A percentile compares a stretch with the other conserved stretches of the same genome.
Evolutionary conservation across 2,113 vertebrate genomes (phyloP).

Genomic region (Hippopotamus amphibius): DNA sequence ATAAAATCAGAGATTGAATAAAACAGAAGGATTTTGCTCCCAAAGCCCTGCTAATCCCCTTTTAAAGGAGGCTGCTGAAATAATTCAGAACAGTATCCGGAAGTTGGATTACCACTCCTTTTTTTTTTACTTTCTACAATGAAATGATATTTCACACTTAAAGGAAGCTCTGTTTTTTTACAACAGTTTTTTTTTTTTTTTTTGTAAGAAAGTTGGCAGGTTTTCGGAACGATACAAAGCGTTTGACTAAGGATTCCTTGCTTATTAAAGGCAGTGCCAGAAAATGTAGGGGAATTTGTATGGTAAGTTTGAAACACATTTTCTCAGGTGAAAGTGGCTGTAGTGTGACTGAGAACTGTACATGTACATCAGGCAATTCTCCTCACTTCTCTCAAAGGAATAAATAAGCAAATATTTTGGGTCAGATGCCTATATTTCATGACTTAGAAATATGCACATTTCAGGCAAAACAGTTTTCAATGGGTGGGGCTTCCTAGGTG

Average conservation of each 20-base stretch:
- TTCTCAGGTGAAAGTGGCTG: slow-evolving; percentile 48
- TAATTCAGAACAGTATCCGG: slow-evolving; percentile 99
- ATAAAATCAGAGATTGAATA: slow-evolving; percentile 95
- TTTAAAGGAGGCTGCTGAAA: slow-evolving; percentile 99
- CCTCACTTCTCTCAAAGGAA: not conserved
- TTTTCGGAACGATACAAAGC: slow-evolving; percentile 81
- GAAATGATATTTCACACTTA: slow-evolving; percentile 99
- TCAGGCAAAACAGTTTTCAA: not conserved
- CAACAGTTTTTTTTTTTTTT: slow-evolving; percentile 84
- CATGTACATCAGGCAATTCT: not conserved
- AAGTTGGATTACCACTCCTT: slow-evolving; percentile 98
- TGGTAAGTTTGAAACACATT: slow-evolving; percentile 12
- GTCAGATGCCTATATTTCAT: not conserved
- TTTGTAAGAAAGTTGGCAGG: slow-evolving; percentile 75
- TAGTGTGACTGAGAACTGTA: not conserved
- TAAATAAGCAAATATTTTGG: not conserved
- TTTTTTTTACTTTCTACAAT: slow-evolving; percentile 94
- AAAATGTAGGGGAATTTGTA: slow-evolving; percentile 72
- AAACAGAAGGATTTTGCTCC: slow-evolving; percentile 92
- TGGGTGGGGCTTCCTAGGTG: too few relatives aligned
- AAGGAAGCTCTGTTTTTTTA: slow-evolving; percentile 90
- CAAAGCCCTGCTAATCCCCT: slow-evolving; percentile 97
- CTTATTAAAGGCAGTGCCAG: not conserved
- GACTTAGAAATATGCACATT: slow-evolving; percentile 3
- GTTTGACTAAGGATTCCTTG: slow-evolving; percentile 69